Conservation (phyloP, 1,140 invertebrate genomes). For the Holcopasites calliopsidis region DNA sequence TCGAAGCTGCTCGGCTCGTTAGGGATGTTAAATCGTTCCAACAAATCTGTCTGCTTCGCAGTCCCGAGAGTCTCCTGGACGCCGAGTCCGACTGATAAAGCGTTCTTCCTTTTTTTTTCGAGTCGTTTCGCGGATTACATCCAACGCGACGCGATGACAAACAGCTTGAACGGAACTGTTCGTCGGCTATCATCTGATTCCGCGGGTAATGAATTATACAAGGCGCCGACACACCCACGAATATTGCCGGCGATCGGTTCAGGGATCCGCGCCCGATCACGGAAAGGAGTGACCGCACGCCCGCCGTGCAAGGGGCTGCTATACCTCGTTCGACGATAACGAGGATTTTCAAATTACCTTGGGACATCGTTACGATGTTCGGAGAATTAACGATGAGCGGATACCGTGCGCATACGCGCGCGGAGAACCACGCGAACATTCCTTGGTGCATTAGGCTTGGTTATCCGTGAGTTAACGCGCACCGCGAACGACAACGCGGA, state of each 20-base stretch:
- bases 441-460: conserved; percentile 39
- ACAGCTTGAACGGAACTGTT: conserved; percentile 53
- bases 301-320: neutral
- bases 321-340: conserved; percentile 33
- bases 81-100: too few relatives aligned
- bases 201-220: conserved; percentile 59
- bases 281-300: conserved; percentile 1
- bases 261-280: conserved; percentile 25
- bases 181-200: conserved; percentile 23
- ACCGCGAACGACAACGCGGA: neutral
- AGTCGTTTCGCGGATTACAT: conserved; percentile 48
- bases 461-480: conserved; percentile 47
- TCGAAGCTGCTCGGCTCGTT: conserved; percentile 23
- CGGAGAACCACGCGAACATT: conserved; percentile 42
- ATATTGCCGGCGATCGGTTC: conserved; percentile 42
- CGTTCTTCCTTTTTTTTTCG: too few relatives aligned
- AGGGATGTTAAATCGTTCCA: conserved; percentile 13
- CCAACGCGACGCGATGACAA: conserved; percentile 3
- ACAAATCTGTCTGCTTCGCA: conserved; percentile 12
- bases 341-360: conserved; percentile 55
- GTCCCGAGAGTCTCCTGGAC: too few relatives aligned
- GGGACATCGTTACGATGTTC: conserved; percentile 45
- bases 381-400: conserved; percentile 56
- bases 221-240: conserved; percentile 35
- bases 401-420: conserved; percentile 21